Conservation (phyloP, 1,140 invertebrate genomes). For the Pseudomyrmex flavicornis region DNA sequence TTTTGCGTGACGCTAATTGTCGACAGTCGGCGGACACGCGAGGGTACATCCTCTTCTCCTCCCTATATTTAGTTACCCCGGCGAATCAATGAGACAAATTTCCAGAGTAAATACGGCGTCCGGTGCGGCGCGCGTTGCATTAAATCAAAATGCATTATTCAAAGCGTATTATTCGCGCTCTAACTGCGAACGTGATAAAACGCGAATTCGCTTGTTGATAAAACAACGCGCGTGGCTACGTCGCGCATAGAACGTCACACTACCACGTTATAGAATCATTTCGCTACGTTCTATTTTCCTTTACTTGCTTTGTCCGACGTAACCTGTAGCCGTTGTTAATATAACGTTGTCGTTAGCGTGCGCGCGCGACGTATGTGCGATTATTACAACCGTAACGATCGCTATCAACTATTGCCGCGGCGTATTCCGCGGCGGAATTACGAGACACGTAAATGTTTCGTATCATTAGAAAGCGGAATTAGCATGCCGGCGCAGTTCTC, state of each 20-base stretch:
- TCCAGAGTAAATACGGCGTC: conserved; percentile 43
- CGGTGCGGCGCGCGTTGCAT: conserved; percentile 41
- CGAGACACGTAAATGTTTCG: conserved; percentile 74
- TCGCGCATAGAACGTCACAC: not conserved
- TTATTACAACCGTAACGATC: conserved; percentile 48
- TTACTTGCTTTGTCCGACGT: conserved; percentile 30
- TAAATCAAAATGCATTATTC: conserved; percentile 67
- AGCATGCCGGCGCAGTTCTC: conserved; percentile 68
- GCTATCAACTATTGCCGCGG: conserved; percentile 36
- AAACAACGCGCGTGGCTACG: conserved; percentile 23
- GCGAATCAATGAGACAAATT: conserved; percentile 68
- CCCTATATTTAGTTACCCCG: not conserved
- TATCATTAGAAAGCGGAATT: conserved; percentile 80
- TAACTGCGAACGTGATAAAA: conserved; percentile 66
- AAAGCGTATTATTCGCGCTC: conserved; percentile 54
- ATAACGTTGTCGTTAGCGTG: conserved; percentile 36
- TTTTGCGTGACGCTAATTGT: conserved; percentile 60
- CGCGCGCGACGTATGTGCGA: conserved; percentile 8
- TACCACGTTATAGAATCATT: conserved; percentile 12
- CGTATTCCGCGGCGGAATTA: conserved; percentile 73
- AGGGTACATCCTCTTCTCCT: not conserved
- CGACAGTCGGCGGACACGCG: conserved; percentile 31
- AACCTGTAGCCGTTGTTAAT: conserved; percentile 33
- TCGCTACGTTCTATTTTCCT: conserved; percentile 41
- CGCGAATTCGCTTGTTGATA: conserved; percentile 40